Conservation (phyloP, 92 coral and sea anemone species). For the Virgularia gustaviana region DNA sequence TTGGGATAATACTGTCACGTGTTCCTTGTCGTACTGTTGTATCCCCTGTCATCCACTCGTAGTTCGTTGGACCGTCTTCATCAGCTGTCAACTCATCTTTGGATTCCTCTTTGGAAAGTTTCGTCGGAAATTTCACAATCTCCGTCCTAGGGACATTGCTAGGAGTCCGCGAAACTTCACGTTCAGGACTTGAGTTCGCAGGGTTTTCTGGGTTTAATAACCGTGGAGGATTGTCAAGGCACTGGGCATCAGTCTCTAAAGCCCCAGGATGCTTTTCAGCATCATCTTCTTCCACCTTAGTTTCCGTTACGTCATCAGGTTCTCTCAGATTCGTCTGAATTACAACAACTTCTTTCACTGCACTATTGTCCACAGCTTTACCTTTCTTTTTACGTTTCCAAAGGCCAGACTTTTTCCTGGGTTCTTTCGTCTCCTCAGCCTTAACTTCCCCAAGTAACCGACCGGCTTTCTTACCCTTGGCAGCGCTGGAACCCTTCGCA, state of each 20-base stretch:
- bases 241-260: slow-evolving; percentile 35
- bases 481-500: slow-evolving; percentile 27
- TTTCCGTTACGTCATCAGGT: neutral
- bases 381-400: slow-evolving; percentile 14
- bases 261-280: slow-evolving; percentile 47
- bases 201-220: slow-evolving; percentile 51
- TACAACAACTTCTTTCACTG: slow-evolving; percentile 17
- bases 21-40: neutral
- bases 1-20: neutral
- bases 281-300: slow-evolving; percentile 43
- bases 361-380: neutral
- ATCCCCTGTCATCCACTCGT: neutral
- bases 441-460: slow-evolving; percentile 9
- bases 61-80: no score
- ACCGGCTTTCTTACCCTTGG: slow-evolving; percentile 34
- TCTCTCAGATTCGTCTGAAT: slow-evolving; percentile 6
- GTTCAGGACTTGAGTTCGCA: slow-evolving; percentile 69
- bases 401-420: slow-evolving; percentile 12
- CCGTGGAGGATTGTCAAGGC: no score
- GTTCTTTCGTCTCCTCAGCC: slow-evolving; percentile 8
- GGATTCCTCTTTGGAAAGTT: no score
- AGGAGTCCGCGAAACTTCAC: slow-evolving; percentile 68
- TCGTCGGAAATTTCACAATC: no score
- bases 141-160: slow-evolving; percentile 11
- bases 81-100: no score